phyloP scores from a whole-genome alignment of 2,113 vertebrate species.

The Laticauda laticaudata region DNA sequence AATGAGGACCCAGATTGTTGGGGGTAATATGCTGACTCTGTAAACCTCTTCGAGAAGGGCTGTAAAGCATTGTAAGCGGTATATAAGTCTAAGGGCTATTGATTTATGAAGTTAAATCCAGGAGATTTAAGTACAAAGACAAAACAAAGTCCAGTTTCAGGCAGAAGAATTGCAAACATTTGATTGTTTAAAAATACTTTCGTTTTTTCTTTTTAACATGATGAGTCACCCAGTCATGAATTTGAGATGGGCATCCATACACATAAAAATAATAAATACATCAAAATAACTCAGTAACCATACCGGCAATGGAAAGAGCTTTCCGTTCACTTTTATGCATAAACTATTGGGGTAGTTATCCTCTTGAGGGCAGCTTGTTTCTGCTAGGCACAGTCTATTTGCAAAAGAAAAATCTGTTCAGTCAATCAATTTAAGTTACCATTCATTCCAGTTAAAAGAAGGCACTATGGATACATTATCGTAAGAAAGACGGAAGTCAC shows the following conservation, averaged over 20 bases:
- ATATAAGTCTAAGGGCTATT: no score
- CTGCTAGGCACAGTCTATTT: constrained; percentile 90
- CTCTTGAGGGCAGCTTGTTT: constrained; percentile 96
- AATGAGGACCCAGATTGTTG: no score
- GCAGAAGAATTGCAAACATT: neutral
- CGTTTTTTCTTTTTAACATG: neutral
- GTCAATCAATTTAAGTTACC: neutral
- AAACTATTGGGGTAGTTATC: constrained; percentile 95
- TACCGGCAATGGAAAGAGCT: constrained; percentile 91
- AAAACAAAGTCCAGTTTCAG: neutral
- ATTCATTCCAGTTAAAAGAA: neutral
- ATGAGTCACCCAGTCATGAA: neutral
- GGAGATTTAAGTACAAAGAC: neutral
- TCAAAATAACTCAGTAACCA: neutral
- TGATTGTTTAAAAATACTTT: neutral
- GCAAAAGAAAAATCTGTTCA: constrained; percentile 34
- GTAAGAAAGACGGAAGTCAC: constrained; percentile 62
- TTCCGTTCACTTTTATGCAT: constrained; percentile 97
- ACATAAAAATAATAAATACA: neutral
- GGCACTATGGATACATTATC: neutral
- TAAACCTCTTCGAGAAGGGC: no score
- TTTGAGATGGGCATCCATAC: neutral
- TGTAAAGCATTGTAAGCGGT: no score
- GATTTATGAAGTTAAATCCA: neutral
- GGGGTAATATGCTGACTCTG: no score